phyloP scores from a whole-genome alignment of 1,140 invertebrate genomes.

The Magallana gigas region DNA sequence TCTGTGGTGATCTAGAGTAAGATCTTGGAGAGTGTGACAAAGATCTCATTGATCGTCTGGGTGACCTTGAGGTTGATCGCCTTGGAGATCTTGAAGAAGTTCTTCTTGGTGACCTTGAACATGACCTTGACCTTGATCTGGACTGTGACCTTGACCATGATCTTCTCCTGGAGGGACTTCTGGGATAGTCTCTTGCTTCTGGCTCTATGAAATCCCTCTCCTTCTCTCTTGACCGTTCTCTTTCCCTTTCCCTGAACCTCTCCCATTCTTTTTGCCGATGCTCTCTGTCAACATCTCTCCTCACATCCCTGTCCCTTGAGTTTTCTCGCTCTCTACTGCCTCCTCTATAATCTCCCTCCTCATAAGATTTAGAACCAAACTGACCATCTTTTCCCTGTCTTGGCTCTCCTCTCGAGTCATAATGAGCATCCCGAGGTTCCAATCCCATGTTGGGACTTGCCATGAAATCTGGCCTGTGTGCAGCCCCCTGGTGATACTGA shows the following conservation, averaged over 20 bases:
- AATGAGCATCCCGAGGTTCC: slow-evolving; percentile 37
- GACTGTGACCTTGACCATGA: slow-evolving; percentile 56
- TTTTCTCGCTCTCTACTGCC: slow-evolving; percentile 62
- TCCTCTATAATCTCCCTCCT: slow-evolving; percentile 63
- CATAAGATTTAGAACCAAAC: slow-evolving; percentile 47
- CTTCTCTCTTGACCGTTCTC: slow-evolving; percentile 59
- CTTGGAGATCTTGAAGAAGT: slow-evolving; percentile 54
- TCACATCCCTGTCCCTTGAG: slow-evolving; percentile 64
- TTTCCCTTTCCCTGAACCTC: slow-evolving; percentile 69
- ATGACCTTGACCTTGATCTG: slow-evolving; percentile 57
- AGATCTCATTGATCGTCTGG: slow-evolving; percentile 56
- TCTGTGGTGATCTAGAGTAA: slow-evolving; percentile 54
- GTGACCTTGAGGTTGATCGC: slow-evolving; percentile 59
- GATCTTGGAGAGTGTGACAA: slow-evolving; percentile 44
- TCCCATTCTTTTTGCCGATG: slow-evolving; percentile 57
- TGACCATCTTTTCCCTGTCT: slow-evolving; percentile 53
- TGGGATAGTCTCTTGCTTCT: slow-evolving; percentile 60
- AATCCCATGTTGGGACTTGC: slow-evolving; percentile 46
- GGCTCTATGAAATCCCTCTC: slow-evolving; percentile 52
- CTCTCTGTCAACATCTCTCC: slow-evolving; percentile 53
- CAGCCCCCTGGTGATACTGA: slow-evolving; percentile 59
- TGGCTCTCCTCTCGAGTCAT: slow-evolving; percentile 39
- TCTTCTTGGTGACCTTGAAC: slow-evolving; percentile 47
- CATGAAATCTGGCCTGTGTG: slow-evolving; percentile 58
- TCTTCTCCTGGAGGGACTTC: slow-evolving; percentile 58